These are phyloP conservation scores for Sternotherus odoratus DNA, from an alignment of 2,797 vertebrate species.

Conservation along the genomic window DNA sequence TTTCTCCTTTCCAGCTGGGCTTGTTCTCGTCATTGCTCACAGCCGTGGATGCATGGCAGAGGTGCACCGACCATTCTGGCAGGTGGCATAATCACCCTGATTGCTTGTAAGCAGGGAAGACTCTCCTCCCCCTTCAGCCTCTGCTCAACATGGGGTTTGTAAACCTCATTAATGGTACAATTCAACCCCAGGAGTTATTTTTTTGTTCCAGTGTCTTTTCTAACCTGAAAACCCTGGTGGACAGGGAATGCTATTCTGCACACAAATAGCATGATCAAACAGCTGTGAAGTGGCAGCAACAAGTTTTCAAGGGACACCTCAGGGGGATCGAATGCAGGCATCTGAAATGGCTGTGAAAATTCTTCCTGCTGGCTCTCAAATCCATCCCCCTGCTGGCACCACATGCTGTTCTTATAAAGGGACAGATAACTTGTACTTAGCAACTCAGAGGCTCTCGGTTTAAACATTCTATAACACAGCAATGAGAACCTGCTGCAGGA, in stretches of 20 bases:
- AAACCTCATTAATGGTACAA: neutral
- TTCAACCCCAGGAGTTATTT: constrained; percentile 31
- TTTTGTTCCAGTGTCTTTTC: neutral
- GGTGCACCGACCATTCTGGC: too few species aligned
- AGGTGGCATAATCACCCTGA: too few species aligned
- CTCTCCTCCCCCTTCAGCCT: too few species aligned
- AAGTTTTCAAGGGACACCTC: constrained; percentile 25
- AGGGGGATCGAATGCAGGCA: neutral
- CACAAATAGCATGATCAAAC: neutral
- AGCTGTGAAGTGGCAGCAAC: neutral
- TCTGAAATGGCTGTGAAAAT: neutral
- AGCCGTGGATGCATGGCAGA: too few species aligned
- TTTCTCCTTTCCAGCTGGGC: too few species aligned
- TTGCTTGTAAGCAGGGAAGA: too few species aligned
- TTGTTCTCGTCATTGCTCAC: too few species aligned
- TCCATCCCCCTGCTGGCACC: neutral
- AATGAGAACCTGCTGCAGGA: neutral
- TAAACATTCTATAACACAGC: neutral
- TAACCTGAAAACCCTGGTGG: neutral
- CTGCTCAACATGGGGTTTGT: too few species aligned
- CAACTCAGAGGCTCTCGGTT: neutral
- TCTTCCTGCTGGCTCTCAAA: neutral
- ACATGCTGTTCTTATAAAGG: neutral
- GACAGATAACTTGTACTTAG: neutral
- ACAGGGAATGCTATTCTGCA: neutral